Evolutionary conservation across 2,113 vertebrate species (phyloP), one percentile per base, ranked within the genome.

Genomic region (Protobothrops mucrosquamatus): DNA sequence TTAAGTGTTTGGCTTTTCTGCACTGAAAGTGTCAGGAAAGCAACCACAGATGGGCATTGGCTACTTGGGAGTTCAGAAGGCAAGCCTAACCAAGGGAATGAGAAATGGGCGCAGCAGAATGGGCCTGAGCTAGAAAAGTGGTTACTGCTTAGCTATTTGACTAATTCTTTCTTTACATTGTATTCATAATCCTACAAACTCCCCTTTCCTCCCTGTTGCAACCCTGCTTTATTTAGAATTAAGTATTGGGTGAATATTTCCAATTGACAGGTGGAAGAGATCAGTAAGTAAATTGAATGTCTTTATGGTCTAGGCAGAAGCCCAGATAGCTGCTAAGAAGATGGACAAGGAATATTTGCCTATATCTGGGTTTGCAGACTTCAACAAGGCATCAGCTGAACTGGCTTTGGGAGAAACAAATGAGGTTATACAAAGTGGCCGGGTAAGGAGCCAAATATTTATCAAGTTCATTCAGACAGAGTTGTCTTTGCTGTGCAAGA

Each of bases 341-440:
- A 92, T 99, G 97, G 99, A 99, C 97, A 99, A 99, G 96, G 99
- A 99, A 92, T 99, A 99, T 95, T 96, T 99, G 91, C 96, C 97
- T 90, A 99, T 99, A 0, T 98, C 34, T 0, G 99, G 99, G 0
- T 96, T 99, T 23, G 98, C 97, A 0, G 98, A 99, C 6, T 99
- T 99, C 89, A 97, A 95, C 89, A 98, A 98, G 95, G 98, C 98
- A 0, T 99, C 98, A 0, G 98, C 98, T 48, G 97, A 98, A 24
- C 97, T 99, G 48, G 99, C 99, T 10, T 95, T 99, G 93, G 99
- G 99, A 10, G 96, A 97, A 12, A 98, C 98, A 95, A 98, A 93
- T 0, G 98, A 99, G 51, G 98, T 98, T 14, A 88, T 99, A 94
- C 98, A 99, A 96, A 99, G 98, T 0, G 97, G 98, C 94, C 98